Conservation (phyloP, 2,113 vertebrate species). For the Psettodes erumei region DNA sequence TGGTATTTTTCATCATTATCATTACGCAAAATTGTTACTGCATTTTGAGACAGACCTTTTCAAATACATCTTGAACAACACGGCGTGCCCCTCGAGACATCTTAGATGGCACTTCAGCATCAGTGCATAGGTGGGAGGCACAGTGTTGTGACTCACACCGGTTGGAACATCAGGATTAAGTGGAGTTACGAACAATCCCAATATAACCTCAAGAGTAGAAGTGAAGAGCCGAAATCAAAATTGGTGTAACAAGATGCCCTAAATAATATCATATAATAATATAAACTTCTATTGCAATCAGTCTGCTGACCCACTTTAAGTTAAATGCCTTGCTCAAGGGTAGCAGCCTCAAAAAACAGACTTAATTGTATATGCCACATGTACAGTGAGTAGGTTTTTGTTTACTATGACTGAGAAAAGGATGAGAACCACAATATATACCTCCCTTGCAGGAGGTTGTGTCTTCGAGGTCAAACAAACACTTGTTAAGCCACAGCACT, state of each 20-base stretch:
- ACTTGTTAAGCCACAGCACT: background rate
- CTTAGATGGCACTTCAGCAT: constrained; percentile 30
- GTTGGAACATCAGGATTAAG: background rate
- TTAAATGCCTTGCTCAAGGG: background rate
- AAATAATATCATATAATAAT: too few relatives aligned
- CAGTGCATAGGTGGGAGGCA: background rate
- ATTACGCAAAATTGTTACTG: background rate
- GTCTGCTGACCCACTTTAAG: background rate
- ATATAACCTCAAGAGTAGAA: background rate
- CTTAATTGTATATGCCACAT: background rate
- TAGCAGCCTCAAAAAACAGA: too few relatives aligned
- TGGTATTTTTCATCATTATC: constrained; percentile 22
- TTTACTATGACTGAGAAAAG: background rate
- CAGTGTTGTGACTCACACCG: constrained; percentile 10
- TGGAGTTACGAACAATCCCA: background rate
- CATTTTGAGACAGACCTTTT: constrained; percentile 22
- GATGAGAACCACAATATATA: background rate
- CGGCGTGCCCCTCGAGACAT: background rate
- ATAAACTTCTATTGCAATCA: background rate
- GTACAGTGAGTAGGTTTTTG: background rate
- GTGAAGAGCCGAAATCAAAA: background rate
- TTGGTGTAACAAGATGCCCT: background rate
- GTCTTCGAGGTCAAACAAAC: constrained; percentile 5
- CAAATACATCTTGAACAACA: constrained; percentile 2
- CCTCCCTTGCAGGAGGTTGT: background rate